Conservation (phyloP, 2,797 vertebrate species). For the Mycteria americana region DNA sequence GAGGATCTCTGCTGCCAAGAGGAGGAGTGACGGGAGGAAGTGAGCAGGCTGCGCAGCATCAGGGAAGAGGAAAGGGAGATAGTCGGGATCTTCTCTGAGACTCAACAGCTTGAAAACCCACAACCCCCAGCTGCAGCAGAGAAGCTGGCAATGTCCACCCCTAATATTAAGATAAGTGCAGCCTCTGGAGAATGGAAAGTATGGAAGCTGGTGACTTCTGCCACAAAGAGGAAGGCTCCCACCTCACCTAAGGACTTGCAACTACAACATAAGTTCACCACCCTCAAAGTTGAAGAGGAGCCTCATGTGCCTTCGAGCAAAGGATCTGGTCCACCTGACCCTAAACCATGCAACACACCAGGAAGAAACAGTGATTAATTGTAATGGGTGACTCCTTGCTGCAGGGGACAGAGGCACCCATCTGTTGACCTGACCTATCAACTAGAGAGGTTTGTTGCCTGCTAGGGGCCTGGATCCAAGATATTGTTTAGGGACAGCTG, state of each 20-base stretch:
- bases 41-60: neutral
- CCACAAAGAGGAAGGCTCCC: neutral
- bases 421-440: neutral
- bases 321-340: neutral
- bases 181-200: neutral
- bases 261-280: neutral
- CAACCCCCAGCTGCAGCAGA: neutral
- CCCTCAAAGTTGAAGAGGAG: neutral
- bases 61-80: neutral
- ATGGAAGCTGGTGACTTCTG: neutral
- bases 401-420: neutral
- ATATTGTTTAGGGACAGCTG: neutral
- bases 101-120: neutral
- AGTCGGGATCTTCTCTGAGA: neutral
- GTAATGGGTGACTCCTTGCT: neutral
- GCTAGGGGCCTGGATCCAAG: neutral
- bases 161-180: neutral
- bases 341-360: neutral
- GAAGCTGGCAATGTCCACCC: neutral
- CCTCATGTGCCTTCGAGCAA: neutral
- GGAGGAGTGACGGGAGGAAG: neutral
- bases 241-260: neutral
- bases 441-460: neutral
- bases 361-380: neutral
- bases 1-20: neutral